Evolutionary conservation across 2,888 invertebrate genomes (phyloP).

Genomic region (Lochmaea crataegi): DNA sequence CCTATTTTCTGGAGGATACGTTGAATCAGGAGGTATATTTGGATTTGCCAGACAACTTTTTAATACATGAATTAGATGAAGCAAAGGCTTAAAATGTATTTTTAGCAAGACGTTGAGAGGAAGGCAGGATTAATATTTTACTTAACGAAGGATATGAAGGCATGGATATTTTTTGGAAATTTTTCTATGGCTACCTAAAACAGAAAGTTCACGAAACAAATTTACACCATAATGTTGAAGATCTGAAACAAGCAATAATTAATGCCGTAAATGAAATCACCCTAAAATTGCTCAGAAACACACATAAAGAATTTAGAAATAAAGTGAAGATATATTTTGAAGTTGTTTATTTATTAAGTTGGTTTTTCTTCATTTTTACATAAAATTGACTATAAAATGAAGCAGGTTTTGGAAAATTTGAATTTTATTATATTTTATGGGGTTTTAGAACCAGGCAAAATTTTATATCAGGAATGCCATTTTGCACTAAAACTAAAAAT

Average conservation of each 20-base stretch:
- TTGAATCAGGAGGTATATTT: too few species aligned
- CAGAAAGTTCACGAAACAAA: background rate
- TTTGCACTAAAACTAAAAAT: too few species aligned
- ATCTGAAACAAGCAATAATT: background rate
- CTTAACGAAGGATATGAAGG: background rate
- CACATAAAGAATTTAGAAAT: too few species aligned
- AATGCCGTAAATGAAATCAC: background rate
- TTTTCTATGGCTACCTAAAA: conserved; percentile 8
- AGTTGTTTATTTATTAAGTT: too few species aligned
- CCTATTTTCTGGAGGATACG: background rate
- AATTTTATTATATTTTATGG: too few species aligned
- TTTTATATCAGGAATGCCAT: too few species aligned
- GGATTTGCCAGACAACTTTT: background rate
- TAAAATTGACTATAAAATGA: too few species aligned
- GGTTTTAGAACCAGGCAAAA: too few species aligned
- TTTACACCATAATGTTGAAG: background rate
- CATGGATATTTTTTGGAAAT: background rate
- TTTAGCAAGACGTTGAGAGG: conserved; percentile 14
- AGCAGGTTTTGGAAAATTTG: too few species aligned
- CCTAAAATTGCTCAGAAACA: background rate
- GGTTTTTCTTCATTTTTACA: too few species aligned
- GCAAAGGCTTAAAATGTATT: background rate
- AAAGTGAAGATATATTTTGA: too few species aligned
- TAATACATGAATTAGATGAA: conserved; percentile 3
- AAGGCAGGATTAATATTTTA: conserved; percentile 3